Percentiles rank a stretch among this genome's conserved stretches.
Evolutionary conservation across 2,113 vertebrate genomes (phyloP).

Genomic region (Centrocercus urophasianus): DNA sequence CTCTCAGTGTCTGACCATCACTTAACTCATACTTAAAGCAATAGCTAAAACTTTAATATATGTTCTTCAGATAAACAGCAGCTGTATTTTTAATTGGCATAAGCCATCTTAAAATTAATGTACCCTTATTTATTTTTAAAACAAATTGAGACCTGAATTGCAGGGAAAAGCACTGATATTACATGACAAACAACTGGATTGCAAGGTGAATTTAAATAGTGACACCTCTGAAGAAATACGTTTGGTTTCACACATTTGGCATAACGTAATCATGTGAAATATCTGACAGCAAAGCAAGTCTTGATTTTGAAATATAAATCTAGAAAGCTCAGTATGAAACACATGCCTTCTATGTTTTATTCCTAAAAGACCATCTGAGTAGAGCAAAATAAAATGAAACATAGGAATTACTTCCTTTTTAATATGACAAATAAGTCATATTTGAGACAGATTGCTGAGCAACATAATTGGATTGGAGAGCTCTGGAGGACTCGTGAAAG

Average conservation of each 20-base stretch:
- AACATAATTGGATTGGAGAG: conserved; percentile 1
- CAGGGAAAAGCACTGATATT: background rate
- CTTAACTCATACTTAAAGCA: background rate
- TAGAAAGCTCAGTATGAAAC: background rate
- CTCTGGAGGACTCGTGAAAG: background rate
- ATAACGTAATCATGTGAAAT: background rate
- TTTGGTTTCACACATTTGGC: background rate
- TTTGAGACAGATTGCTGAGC: conserved; percentile 16
- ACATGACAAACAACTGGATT: background rate
- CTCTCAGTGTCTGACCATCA: background rate
- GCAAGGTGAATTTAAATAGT: background rate
- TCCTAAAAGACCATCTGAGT: background rate
- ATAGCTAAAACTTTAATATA: background rate
- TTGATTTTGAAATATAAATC: background rate
- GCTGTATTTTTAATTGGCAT: background rate
- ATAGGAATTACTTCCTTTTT: background rate
- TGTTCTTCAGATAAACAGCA: background rate
- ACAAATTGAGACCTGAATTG: background rate
- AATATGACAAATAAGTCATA: background rate
- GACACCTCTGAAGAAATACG: background rate
- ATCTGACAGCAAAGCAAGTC: background rate
- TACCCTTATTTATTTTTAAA: background rate
- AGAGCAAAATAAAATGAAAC: conserved; percentile 1
- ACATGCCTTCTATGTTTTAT: background rate
- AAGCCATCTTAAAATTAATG: background rate